Evolutionary conservation across 92 coral and sea anemone genomes (phyloP).

Genomic region (Paragorgia papillata): DNA sequence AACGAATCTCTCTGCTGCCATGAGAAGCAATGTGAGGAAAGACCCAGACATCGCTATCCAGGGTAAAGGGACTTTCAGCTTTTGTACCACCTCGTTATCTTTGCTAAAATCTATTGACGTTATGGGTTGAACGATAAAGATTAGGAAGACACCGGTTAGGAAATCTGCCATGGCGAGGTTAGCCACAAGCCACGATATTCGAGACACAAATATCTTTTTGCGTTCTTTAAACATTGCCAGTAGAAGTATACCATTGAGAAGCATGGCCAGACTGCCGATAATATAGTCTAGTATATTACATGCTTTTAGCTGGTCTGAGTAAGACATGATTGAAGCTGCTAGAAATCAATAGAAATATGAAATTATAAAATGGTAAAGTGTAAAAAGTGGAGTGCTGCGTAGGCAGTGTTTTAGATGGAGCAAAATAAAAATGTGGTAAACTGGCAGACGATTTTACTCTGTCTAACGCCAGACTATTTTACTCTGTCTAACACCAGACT

Average conservation of each 20-base stretch:
- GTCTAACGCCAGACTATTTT: too few relatives aligned
- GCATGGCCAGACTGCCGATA: constrained; percentile 10
- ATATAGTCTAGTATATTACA: background rate
- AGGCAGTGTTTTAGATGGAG: background rate
- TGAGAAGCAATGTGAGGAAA: constrained; percentile 10
- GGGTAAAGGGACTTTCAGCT: background rate
- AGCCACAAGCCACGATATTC: constrained; percentile 28
- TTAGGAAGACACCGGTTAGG: background rate
- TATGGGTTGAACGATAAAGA: constrained; percentile 3
- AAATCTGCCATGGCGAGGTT: constrained; percentile 35
- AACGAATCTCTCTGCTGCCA: constrained; percentile 27
- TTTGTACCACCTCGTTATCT: background rate
- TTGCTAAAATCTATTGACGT: too few relatives aligned
- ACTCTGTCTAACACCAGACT: too few relatives aligned
- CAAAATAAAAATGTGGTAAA: too few relatives aligned
- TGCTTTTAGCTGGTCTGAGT: background rate
- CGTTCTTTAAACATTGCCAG: constrained; percentile 17
- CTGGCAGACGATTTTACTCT: too few relatives aligned
- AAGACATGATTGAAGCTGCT: background rate
- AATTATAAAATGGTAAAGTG: background rate
- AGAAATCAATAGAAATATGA: background rate
- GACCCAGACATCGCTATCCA: constrained; percentile 25
- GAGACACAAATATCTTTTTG: constrained; percentile 17
- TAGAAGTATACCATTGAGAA: constrained; percentile 31
- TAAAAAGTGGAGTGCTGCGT: background rate